Base-by-base conservation (phyloP, 2,797 vertebrate species). In the Pithecia hirsuta region DNA sequence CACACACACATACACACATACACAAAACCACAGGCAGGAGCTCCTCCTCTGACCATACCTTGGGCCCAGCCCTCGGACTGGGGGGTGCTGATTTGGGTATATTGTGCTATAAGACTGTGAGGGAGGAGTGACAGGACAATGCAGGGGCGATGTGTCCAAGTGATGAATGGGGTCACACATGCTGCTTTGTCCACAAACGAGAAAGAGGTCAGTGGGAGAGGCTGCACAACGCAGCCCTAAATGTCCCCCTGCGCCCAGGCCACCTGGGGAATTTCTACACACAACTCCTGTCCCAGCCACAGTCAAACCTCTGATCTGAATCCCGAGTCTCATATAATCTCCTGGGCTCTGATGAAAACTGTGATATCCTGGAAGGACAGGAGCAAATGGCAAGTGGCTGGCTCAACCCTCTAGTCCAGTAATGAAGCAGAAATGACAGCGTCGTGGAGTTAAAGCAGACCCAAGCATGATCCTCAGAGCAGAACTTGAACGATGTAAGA, bases 51-150 rank as follows among this genome's bases (percentile, higher is more conserved):
- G 46, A 93, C 78, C 85, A 95, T 74, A 81, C 83, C 79, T 76
- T 1, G 57, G 96, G 95, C 89, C 96, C 87, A 80, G 95, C 87
- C 70, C 72, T 91, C 52, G 59, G 96, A 82, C 95, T 59, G 78
- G 81, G 81, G 93, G 48, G 75, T 82, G 90, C 72, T n/a, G 94
- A 83, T 50, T 80, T 39, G 92, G 91, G 76, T 55, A 76, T 64
- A 72, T 98, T 98, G 98, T 98, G 98, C 98, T 98, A 13, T 98
- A 89, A 96, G 97, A 98, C 97, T 36, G 79, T 93, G 95, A 95
- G 75, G 80, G 59, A 84, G 67, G 59, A 83, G 85, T 70, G 95
- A 89, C 26, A 55, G 89, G 95, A 97, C 86, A 78, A 52, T 1
- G 93, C 26, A 50, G 72, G 61, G 88, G 39, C 4, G 0, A 44